Conservation (phyloP, 2,888 invertebrate species). For the Drosophila cognata region DNA sequence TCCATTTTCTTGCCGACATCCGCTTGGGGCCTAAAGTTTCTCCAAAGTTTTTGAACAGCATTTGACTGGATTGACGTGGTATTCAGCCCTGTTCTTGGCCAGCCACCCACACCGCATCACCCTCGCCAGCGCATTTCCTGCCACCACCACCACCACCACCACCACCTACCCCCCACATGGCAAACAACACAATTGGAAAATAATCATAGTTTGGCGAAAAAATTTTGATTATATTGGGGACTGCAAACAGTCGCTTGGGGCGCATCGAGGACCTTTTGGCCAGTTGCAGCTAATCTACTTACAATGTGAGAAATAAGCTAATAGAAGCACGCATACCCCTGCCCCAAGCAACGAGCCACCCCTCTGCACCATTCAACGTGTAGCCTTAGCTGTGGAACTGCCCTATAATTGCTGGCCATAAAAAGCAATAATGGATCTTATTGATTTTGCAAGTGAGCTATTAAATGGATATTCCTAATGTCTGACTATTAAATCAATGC, state of each 20-base stretch:
- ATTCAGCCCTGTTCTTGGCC: background rate
- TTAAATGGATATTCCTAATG: background rate
- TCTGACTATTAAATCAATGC: slow-evolving; percentile 10
- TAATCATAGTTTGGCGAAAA: slow-evolving; percentile 62
- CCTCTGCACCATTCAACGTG: background rate
- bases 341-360: background rate
- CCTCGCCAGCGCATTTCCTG: background rate
- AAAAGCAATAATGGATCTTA: slow-evolving; percentile 50
- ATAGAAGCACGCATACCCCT: slow-evolving; percentile 5
- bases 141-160: background rate
- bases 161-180: background rate
- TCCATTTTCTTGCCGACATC: slow-evolving; percentile 39
- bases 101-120: background rate
- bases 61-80: slow-evolving; percentile 52
- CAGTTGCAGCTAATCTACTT: slow-evolving; percentile 54
- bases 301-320: slow-evolving; percentile 59
- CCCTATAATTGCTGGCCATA: slow-evolving; percentile 49
- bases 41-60: slow-evolving; percentile 38
- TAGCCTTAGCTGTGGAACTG: slow-evolving; percentile 8
- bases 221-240: slow-evolving; percentile 66
- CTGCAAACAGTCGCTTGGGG: slow-evolving; percentile 55
- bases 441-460: slow-evolving; percentile 37
- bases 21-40: slow-evolving; percentile 46
- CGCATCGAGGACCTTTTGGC: slow-evolving; percentile 12
- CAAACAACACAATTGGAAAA: slow-evolving; percentile 62